Base-by-base conservation (phyloP, 1,140 invertebrate genomes). In the Centruroides sculpturatus region DNA sequence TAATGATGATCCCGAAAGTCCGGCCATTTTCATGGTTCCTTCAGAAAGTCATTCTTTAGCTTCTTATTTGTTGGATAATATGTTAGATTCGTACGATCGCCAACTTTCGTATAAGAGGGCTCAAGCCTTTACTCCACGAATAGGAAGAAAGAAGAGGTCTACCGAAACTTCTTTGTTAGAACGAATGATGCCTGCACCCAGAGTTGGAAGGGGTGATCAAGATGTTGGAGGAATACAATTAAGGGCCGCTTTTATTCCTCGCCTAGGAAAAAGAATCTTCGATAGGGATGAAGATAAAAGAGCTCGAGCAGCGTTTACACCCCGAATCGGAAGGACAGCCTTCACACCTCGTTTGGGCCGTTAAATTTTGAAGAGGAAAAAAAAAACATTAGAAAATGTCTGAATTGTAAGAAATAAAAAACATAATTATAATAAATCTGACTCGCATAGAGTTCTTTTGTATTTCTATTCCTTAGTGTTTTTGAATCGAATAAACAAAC, bases 141-240 rank as follows among this genome's bases (percentile, higher is more conserved):
- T 67, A 7, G 66, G 64, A 23, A 48, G 66, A 3, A 65, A 61
- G 47, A 67, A 67, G 52, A 50, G 66, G 41, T 67, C 66, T 0
- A 50, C 62, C 5, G 51, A 53, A 34, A 36, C 23, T 7, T 6
- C 51, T 23, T 8, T 41, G 41, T 8, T 41, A 41, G 51, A 36
- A 6, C 51, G 51, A 5, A 13, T 57, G 23, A 47, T 57, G 11
- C 56, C 56, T 7, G 56, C 56, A 34, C 56, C 56, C 35, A 13
- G 56, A 34, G 34, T 57, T 11, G 56, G 56, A 5, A 41, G 41
- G 8, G 41, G 41, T 8, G 41, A 41, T 41, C 41, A 41, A 8
- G 41, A 41, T 41, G 5, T 41, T 6, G 41, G 41, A 41, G 41
- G 41, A 3, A 41, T 62, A n/a, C 61, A 62, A 59, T 34, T 62